phyloP scores from a whole-genome alignment of 2,113 vertebrate genomes.

The Ctenodactylus gundi region DNA sequence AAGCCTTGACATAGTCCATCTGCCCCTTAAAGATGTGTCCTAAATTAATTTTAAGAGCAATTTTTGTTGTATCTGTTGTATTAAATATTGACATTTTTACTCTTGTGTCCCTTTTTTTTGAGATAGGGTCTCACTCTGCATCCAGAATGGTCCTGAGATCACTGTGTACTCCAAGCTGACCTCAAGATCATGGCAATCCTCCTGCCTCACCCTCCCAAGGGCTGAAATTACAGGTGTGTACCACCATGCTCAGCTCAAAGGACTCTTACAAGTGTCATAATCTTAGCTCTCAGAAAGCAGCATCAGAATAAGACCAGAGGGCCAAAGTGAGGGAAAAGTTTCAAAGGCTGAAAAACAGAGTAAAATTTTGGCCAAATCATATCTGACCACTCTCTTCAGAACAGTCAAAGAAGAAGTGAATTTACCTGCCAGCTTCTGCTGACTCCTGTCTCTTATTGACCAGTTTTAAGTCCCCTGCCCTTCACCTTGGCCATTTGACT shows the following conservation, averaged over 20 bases:
- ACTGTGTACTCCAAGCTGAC: too few species aligned
- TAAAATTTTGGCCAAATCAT: not conserved
- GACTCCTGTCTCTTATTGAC: not conserved
- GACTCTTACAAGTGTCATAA: not conserved
- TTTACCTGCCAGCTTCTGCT: not conserved
- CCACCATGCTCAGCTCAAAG: too few species aligned
- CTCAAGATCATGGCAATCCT: too few species aligned
- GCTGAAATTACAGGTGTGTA: too few species aligned
- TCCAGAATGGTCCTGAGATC: too few species aligned
- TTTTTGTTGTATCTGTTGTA: not conserved
- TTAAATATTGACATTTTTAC: not conserved
- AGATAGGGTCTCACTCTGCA: too few species aligned
- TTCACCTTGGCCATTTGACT: not conserved
- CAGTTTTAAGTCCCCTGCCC: not conserved
- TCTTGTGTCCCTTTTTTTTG: not conserved
- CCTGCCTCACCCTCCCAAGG: too few species aligned
- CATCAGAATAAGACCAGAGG: not conserved
- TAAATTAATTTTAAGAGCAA: not conserved
- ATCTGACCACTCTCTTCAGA: not conserved
- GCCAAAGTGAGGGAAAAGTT: not conserved
- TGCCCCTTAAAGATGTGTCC: not conserved
- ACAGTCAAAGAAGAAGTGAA: not conserved
- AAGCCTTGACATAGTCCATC: not conserved
- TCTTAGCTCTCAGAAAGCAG: not conserved
- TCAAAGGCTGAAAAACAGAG: not conserved